phyloP scores from a whole-genome alignment of 2,797 vertebrate species.

The Orientallactaga sibirica region DNA sequence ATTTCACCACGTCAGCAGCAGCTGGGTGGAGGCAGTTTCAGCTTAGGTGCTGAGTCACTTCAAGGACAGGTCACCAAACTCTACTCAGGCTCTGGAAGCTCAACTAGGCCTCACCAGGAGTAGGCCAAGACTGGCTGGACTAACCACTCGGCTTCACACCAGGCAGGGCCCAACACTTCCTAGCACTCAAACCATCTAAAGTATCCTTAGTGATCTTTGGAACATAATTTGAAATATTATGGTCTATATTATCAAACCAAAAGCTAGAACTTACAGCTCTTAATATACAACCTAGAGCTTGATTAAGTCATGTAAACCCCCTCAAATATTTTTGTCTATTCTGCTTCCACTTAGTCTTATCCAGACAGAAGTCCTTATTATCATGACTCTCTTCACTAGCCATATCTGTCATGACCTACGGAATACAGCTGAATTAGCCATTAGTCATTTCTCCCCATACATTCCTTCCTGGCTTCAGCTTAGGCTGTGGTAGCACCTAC shows the following conservation, averaged over 20 bases:
- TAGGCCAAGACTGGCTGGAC: too few species aligned
- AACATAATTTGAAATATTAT: background rate
- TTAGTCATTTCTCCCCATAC: background rate
- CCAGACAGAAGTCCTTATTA: background rate
- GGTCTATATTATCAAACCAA: background rate
- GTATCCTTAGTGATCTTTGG: accelerated
- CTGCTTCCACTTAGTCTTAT: background rate
- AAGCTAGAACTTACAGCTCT: background rate
- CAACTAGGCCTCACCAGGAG: too few species aligned
- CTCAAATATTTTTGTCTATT: background rate
- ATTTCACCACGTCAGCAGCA: too few species aligned
- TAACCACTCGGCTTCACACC: too few species aligned
- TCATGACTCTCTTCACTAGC: background rate
- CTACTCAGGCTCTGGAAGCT: too few species aligned
- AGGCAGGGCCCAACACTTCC: too few species aligned
- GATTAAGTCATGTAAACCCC: background rate
- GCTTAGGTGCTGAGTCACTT: too few species aligned
- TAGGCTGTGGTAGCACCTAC: background rate
- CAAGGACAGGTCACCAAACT: too few species aligned
- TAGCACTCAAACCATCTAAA: too few species aligned
- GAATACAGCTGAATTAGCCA: background rate
- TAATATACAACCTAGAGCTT: background rate
- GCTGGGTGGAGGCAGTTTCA: too few species aligned
- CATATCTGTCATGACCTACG: background rate
- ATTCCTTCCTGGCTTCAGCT: background rate